Base-by-base conservation (phyloP, 2,113 vertebrate genomes). In the Chionomys nivalis region DNA sequence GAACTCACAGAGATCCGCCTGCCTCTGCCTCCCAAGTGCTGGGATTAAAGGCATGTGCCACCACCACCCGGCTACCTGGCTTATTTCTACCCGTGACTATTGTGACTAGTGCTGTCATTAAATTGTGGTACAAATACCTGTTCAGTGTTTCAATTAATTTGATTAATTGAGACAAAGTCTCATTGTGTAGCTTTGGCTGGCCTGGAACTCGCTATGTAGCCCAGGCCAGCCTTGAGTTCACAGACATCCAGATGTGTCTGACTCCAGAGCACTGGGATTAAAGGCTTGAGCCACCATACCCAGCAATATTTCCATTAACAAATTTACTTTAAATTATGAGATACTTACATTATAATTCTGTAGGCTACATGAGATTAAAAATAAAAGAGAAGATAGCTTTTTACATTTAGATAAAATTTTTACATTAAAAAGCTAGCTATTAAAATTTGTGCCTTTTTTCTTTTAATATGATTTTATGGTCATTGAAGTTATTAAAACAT, bases 401-500 rank as follows among this genome's bases (percentile, higher is more conserved):
- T 94, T 52, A 73, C 5, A 87, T 75, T n/a, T 68, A 91, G 6
- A n/a, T n/a, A 66, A 16, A 65, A 47, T 33, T 93, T 90, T 93
- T 47, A 65, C 7, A 39, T 24, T 58, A 47, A 61, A 58, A 91
- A 76, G n/a, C 55, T 63, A 61, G n/a, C 8, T 44, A 19, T 47
- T 88, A 66, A 78, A 87, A 26, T 81, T 63, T 63, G 21, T n/a
- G 55, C 58, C 86, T 42, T 78, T 93, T 96, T 90, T 92, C 65
- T 76, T 55, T 77, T 63, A 68, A 39, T 63, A 83, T 70, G 36
- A 44, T 94, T 90, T 94, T 77, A 28, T 77, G 63, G 55, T 78
- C 17, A 49, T 90, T 93, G 63, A 39, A 90, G 63, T 65, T 72
- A 77, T 58, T 94, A 76, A 82, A 82, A 70, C 9, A 23, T 75